A percentile compares a stretch with the other conserved stretches of the same genome.
phyloP scores from a whole-genome alignment of 2,888 invertebrate species.

The Rhingia rostrata region DNA sequence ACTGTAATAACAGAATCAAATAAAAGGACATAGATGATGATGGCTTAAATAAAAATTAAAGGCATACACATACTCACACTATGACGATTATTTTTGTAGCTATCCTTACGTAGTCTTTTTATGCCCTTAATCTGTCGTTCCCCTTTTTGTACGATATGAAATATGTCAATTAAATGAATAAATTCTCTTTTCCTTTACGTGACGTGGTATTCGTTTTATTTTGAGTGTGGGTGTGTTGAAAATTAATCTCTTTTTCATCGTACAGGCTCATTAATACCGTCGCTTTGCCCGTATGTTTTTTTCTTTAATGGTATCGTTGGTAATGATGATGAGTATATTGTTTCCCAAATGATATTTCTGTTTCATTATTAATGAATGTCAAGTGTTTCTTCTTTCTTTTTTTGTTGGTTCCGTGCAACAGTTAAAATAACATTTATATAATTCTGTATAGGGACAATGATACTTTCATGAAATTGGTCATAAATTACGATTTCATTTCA shows the following conservation, averaged over 20 bases:
- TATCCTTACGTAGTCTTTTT: conserved; percentile 12
- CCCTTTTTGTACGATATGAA: conserved; percentile 47
- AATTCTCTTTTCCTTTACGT: conserved; percentile 26
- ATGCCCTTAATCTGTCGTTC: conserved; percentile 38
- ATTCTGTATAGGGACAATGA: too few relatives aligned
- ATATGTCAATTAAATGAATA: conserved; percentile 72
- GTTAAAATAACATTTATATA: too few relatives aligned
- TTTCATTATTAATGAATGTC: conserved; percentile 60
- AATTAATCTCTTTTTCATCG: conserved; percentile 46
- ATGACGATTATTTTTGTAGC: conserved; percentile 47
- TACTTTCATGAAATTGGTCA: too few relatives aligned
- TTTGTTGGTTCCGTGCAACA: too few relatives aligned
- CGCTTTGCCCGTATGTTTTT: neutral
- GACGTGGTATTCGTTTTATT: neutral
- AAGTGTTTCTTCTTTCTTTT: neutral
- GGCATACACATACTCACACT: neutral
- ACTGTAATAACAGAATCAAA: conserved; percentile 36
- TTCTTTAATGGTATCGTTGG: conserved; percentile 40
- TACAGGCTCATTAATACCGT: conserved; percentile 31
- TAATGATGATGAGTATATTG: conserved; percentile 63
- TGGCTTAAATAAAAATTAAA: conserved; percentile 42
- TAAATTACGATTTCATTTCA: too few relatives aligned
- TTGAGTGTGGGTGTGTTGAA: conserved; percentile 31
- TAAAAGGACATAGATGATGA: conserved; percentile 57
- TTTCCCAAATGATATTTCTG: conserved; percentile 48